Evolutionary conservation across 2,888 invertebrate species (phyloP).

Genomic region (Lysandra bellargus): DNA sequence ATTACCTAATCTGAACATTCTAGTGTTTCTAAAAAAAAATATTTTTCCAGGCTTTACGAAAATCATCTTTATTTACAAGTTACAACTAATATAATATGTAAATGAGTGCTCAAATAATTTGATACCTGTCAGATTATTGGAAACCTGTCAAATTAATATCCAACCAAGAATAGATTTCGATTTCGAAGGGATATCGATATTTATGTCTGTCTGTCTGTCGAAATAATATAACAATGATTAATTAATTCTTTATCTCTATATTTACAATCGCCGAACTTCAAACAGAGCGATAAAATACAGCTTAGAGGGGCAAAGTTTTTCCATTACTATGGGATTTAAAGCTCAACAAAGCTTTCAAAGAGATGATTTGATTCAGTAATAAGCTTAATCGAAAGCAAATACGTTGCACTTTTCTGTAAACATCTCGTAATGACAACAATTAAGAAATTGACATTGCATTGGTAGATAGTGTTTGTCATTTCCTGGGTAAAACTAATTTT

Average conservation of each 20-base stretch:
- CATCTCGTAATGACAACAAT: background rate
- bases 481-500: background rate
- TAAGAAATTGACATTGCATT: background rate
- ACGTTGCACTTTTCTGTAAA: slow-evolving; percentile 1
- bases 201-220: background rate
- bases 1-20: background rate
- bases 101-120: background rate
- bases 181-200: background rate
- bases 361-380: background rate
- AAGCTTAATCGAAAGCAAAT: background rate
- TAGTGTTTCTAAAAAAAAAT: background rate
- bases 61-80: background rate
- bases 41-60: background rate
- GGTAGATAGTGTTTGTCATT: background rate
- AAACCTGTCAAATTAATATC: background rate
- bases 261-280: slow-evolving; percentile 3
- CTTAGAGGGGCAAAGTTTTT: slow-evolving; percentile 24
- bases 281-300: slow-evolving; percentile 11
- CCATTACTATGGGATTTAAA: slow-evolving; percentile 23
- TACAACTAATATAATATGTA: background rate
- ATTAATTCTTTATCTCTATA: background rate
- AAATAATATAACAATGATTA: background rate
- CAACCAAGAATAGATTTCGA: background rate
- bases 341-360: slow-evolving; percentile 15
- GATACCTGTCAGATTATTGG: slow-evolving; percentile 9